Conservation (phyloP, 92 coral and sea anemone species). For the Isaurus tuberculatus region DNA sequence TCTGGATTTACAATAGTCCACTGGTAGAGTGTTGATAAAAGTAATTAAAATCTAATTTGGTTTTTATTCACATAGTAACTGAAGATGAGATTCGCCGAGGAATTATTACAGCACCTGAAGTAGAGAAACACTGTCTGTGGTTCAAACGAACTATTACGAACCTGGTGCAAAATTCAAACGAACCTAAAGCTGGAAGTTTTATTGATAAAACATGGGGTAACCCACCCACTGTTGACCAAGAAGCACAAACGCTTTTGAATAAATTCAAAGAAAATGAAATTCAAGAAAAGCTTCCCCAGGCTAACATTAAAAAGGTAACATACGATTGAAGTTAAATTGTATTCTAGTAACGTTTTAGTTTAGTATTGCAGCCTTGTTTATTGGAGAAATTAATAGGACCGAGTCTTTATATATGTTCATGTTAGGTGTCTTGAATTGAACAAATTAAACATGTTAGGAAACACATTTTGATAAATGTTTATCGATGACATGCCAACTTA, state of each 20-base stretch:
- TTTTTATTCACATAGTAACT: slow-evolving; percentile 67
- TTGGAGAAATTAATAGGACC: too few species aligned
- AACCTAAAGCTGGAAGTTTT: slow-evolving; percentile 83
- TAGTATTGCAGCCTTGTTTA: too few species aligned
- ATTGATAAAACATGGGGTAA: slow-evolving; percentile 92
- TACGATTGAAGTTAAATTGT: too few species aligned
- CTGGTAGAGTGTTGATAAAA: neutral
- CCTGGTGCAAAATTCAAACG: slow-evolving; percentile 60
- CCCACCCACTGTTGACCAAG: slow-evolving; percentile 65
- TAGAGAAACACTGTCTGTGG: slow-evolving; percentile 91
- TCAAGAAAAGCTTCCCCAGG: slow-evolving; percentile 60
- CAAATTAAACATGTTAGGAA: too few species aligned
- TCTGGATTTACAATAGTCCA: too few species aligned
- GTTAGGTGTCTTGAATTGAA: too few species aligned
- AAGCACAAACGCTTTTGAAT: slow-evolving; percentile 77
- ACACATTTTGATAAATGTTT: too few species aligned
- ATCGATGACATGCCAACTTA: too few species aligned
- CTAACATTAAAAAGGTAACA: slow-evolving; percentile 55
- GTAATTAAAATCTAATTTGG: neutral
- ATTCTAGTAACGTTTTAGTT: too few species aligned
- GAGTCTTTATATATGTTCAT: too few species aligned
- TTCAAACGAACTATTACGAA: slow-evolving; percentile 85
- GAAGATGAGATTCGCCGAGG: slow-evolving; percentile 99
- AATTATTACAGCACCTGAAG: slow-evolving; percentile 71
- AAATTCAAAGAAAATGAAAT: slow-evolving; percentile 81